These are phyloP conservation scores for Saguinus midas DNA, from an alignment of 2,113 vertebrate species.

Conservation along the genomic window DNA sequence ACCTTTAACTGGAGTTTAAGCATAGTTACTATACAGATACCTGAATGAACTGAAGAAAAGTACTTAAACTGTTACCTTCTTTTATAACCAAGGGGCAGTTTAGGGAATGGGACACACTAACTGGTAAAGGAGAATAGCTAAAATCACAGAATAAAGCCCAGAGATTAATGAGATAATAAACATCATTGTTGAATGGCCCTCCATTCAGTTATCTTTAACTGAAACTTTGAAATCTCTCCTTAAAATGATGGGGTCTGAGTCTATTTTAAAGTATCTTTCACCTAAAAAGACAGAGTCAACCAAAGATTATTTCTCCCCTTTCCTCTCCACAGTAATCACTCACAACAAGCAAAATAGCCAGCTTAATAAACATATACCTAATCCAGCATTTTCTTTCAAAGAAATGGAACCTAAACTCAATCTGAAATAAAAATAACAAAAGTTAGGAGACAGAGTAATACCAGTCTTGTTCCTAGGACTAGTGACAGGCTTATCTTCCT, in stretches of 20 bases:
- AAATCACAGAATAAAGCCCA: not conserved
- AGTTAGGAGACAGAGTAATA: conserved; percentile 53
- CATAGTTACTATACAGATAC: not conserved
- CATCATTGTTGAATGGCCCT: not conserved
- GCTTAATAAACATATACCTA: not conserved
- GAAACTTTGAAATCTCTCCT: not conserved
- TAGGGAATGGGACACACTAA: not conserved
- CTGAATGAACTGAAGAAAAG: not conserved
- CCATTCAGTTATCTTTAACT: not conserved
- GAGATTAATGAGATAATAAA: not conserved
- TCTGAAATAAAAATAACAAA: not conserved
- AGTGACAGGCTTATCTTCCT: conserved; percentile 78
- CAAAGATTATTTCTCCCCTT: not conserved
- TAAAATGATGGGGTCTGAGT: not conserved
- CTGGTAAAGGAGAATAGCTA: not conserved
- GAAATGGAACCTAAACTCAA: not conserved
- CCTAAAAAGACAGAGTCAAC: not conserved
- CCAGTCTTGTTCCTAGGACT: conserved; percentile 67
- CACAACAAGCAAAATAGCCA: not conserved
- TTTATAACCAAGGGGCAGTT: not conserved
- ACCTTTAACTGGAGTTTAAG: not conserved
- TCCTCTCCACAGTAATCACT: not conserved
- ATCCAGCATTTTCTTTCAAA: not conserved
- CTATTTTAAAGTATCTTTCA: not conserved
- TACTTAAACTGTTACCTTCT: not conserved